phyloP scores from a whole-genome alignment of 2,888 invertebrate genomes.

The Phalera bucephala region DNA sequence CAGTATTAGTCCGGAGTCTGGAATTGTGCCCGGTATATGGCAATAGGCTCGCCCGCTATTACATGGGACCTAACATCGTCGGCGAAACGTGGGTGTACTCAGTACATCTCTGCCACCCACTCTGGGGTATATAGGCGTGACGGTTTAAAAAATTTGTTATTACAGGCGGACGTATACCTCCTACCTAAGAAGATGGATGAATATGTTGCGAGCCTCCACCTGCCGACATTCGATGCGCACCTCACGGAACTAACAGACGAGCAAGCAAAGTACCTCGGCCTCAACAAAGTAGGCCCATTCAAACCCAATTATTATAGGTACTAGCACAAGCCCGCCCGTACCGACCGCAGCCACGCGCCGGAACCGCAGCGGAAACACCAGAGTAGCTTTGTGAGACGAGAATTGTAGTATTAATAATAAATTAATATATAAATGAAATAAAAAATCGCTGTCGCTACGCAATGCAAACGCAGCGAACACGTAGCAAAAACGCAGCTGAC shows the following conservation, averaged over 20 bases:
- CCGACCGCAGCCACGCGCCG: neutral
- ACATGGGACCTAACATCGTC: too few species aligned
- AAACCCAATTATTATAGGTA: conserved; percentile 99
- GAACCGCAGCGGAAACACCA: neutral
- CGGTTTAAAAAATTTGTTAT: too few species aligned
- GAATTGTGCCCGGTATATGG: too few species aligned
- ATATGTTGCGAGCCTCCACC: conserved; percentile 97
- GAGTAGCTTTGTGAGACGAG: too few species aligned
- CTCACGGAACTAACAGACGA: conserved; percentile 97
- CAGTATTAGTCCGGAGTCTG: too few species aligned
- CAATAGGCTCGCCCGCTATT: too few species aligned
- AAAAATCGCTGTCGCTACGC: too few species aligned
- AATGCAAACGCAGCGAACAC: neutral
- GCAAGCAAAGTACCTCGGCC: conserved; percentile 98
- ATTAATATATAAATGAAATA: too few species aligned
- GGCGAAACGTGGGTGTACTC: too few species aligned
- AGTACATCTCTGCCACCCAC: too few species aligned
- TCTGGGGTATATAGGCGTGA: too few species aligned
- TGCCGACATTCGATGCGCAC: conserved; percentile 98
- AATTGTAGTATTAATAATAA: too few species aligned
- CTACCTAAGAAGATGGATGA: conserved; percentile 99
- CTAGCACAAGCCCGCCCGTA: conserved; percentile 39
- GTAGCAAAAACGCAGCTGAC: conserved; percentile 3
- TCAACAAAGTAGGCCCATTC: conserved; percentile 98
- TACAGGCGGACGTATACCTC: conserved; percentile 95